Evolutionary conservation across 2,797 vertebrate genomes (phyloP).

Genomic region (Masticophis lateralis): DNA sequence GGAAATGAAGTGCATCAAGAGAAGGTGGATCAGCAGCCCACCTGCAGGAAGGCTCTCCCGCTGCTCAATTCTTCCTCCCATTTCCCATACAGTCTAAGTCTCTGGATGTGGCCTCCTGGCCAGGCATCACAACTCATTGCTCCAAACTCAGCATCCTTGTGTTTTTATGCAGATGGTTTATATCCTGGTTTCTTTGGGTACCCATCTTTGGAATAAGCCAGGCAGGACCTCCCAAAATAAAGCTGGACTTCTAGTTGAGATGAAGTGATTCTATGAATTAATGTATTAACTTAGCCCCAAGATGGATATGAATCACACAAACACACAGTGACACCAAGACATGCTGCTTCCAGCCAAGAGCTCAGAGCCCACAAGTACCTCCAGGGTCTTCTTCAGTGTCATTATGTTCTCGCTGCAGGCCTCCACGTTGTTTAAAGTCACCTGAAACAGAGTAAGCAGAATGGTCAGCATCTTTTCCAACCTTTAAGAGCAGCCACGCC

Average conservation of each 20-base stretch:
- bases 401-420: conserved; percentile 96
- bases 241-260: not conserved
- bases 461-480: not conserved
- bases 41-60: not conserved
- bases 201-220: not conserved
- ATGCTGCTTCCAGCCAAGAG: not conserved
- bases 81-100: not conserved
- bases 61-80: not conserved
- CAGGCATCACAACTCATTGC: not conserved
- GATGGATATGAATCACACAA: not conserved
- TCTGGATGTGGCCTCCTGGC: too few species aligned
- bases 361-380: conserved; percentile 73
- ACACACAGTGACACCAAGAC: not conserved
- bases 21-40: not conserved
- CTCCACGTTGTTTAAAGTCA: conserved; percentile 94
- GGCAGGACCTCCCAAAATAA: not conserved
- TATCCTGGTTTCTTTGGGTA: not conserved
- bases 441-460: conserved; percentile 66
- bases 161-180: not conserved
- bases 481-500: not conserved
- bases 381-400: conserved; percentile 93
- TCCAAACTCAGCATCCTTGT: not conserved
- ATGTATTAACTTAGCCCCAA: not conserved
- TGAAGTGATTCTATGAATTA: too few species aligned
- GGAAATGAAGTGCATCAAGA: not conserved